Evolutionary conservation across 2,113 vertebrate genomes (phyloP).

Genomic region (Cheirogaleus medius): DNA sequence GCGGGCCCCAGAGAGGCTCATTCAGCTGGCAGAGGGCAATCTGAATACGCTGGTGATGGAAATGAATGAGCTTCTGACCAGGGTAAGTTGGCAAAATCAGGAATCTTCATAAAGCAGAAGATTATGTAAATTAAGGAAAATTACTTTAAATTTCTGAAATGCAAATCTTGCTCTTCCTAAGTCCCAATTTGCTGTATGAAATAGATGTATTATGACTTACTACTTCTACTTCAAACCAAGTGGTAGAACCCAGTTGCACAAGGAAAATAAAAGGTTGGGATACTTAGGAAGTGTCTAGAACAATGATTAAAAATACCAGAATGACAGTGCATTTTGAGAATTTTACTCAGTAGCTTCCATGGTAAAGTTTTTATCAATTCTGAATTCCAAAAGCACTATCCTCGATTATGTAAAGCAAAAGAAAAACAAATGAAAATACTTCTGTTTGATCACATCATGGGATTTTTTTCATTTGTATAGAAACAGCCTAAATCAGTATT

Average conservation of each 20-base stretch:
- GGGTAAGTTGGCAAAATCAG: constrained; percentile 85
- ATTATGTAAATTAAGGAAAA: neutral
- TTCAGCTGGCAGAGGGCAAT: constrained; percentile 94
- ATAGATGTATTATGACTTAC: neutral
- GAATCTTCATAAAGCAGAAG: neutral
- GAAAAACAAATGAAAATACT: constrained; percentile 29
- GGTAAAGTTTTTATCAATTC: neutral
- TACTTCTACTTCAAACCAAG: constrained; percentile 9
- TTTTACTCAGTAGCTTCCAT: neutral
- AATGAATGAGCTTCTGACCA: constrained; percentile 96
- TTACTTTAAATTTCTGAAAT: neutral
- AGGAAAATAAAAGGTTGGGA: neutral
- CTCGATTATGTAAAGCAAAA: constrained; percentile 43
- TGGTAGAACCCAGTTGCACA: neutral
- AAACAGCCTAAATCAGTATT: constrained; percentile 38
- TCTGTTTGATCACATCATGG: neutral
- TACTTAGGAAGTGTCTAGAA: neutral
- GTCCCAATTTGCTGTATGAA: neutral
- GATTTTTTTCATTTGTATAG: constrained; percentile 44
- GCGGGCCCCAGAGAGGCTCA: constrained; percentile 94
- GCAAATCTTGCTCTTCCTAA: neutral
- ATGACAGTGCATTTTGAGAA: neutral
- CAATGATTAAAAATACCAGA: neutral
- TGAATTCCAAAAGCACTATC: neutral
- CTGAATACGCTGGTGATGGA: constrained; percentile 93